A percentile compares a stretch with the other conserved stretches of the same genome.
phyloP scores from a whole-genome alignment of 2,888 invertebrate genomes.

The Leptopilina myrica region DNA sequence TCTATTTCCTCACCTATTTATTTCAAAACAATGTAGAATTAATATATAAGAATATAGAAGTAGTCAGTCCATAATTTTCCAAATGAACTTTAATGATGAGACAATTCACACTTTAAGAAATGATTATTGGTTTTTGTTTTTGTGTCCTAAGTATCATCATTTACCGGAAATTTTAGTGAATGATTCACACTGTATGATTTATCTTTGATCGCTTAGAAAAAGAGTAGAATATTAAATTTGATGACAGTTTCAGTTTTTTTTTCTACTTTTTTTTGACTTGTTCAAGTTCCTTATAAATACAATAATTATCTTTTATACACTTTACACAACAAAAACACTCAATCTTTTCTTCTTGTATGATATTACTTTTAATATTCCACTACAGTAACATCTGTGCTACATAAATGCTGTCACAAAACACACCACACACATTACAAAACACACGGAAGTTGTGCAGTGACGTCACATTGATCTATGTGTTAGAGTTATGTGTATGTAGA shows the following conservation, averaged over 20 bases:
- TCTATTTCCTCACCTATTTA: background rate
- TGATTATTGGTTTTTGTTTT: background rate
- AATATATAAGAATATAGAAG: background rate
- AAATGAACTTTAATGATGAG: background rate
- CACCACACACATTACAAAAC: conserved; percentile 5
- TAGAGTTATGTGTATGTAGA: background rate
- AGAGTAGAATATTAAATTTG: background rate
- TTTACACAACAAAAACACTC: background rate
- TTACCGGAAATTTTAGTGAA: background rate
- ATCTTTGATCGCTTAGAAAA: background rate
- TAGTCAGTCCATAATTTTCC: background rate
- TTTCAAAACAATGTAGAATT: background rate
- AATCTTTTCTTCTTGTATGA: background rate
- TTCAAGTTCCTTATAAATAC: background rate
- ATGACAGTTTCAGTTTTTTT: background rate
- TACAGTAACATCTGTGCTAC: background rate
- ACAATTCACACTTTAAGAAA: background rate
- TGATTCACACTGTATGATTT: background rate
- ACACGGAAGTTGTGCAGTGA: conserved; percentile 17
- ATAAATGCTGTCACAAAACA: conserved; percentile 7
- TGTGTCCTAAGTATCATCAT: conserved; percentile 18
- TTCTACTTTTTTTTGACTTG: background rate
- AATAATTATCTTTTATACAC: background rate
- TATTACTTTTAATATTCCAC: background rate
- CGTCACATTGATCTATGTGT: conserved; percentile 21